These are phyloP conservation scores for Spialia ferax DNA, from an alignment of 2,888 invertebrate species.

Conservation along the genomic window DNA sequence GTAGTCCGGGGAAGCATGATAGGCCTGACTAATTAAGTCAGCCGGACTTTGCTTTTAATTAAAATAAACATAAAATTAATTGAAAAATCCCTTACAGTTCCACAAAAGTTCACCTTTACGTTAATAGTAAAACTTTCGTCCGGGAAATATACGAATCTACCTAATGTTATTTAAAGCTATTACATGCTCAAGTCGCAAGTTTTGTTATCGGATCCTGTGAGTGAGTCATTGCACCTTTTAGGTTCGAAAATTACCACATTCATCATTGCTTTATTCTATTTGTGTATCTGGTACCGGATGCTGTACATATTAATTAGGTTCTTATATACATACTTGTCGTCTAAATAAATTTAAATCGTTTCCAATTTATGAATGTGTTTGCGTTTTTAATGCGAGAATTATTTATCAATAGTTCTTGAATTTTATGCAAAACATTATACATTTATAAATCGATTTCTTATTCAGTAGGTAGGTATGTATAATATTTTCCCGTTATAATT, in stretches of 20 bases:
- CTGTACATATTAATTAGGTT: conserved; percentile 16
- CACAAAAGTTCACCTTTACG: background rate
- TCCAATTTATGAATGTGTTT: conserved; percentile 1
- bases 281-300: conserved; percentile 25
- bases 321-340: conserved; percentile 3
- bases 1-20: background rate
- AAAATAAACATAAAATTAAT: background rate
- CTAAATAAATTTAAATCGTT: background rate
- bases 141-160: background rate
- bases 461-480: background rate
- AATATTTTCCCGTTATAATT: background rate
- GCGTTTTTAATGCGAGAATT: background rate
- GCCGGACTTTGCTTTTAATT: background rate
- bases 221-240: conserved; percentile 29
- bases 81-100: background rate
- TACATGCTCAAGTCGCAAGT: background rate
- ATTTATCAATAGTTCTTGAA: background rate
- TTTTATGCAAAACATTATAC: background rate
- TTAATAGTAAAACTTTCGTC: background rate
- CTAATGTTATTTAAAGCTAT: background rate
- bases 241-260: conserved; percentile 27
- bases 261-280: conserved; percentile 20
- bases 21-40: background rate
- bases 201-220: background rate
- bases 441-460: background rate